Evolutionary conservation across 2,797 vertebrate genomes (phyloP).

Genomic region (Botia almorhae): DNA sequence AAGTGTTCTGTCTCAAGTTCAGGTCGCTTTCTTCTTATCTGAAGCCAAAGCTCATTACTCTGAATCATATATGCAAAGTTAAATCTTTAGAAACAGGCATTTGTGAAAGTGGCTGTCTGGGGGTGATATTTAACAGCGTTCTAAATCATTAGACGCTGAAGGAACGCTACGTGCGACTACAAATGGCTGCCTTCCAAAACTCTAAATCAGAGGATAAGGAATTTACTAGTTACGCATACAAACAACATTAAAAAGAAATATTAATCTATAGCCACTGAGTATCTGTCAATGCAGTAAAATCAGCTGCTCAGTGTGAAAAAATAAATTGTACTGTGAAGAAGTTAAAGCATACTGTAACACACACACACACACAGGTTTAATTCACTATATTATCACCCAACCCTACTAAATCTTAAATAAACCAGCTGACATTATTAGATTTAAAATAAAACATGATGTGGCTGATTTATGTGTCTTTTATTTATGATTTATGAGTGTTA

Average conservation of each 20-base stretch:
- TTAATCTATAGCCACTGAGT: background rate
- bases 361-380: background rate
- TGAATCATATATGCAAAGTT: conserved; percentile 41
- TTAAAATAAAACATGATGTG: too few species aligned
- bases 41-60: conserved; percentile 35
- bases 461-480: too few species aligned
- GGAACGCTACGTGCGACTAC: conserved; percentile 6
- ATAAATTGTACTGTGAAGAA: conserved; percentile 20
- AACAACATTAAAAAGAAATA: background rate
- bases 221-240: conserved; percentile 27
- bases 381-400: too few species aligned
- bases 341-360: background rate
- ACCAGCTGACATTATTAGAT: too few species aligned
- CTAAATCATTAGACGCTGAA: conserved; percentile 28
- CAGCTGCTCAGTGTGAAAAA: conserved; percentile 3
- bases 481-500: too few species aligned
- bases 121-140: conserved; percentile 41
- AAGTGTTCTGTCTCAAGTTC: conserved; percentile 21
- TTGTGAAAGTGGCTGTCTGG: conserved; percentile 35
- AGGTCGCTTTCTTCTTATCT: conserved; percentile 11
- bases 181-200: conserved; percentile 33
- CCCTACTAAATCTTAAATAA: background rate
- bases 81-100: conserved; percentile 38
- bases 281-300: conserved; percentile 7
- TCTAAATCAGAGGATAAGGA: conserved; percentile 9